These are phyloP conservation scores for Callyntrura guangdongensis DNA, from an alignment of 2,888 invertebrate species.

Conservation along the genomic window DNA sequence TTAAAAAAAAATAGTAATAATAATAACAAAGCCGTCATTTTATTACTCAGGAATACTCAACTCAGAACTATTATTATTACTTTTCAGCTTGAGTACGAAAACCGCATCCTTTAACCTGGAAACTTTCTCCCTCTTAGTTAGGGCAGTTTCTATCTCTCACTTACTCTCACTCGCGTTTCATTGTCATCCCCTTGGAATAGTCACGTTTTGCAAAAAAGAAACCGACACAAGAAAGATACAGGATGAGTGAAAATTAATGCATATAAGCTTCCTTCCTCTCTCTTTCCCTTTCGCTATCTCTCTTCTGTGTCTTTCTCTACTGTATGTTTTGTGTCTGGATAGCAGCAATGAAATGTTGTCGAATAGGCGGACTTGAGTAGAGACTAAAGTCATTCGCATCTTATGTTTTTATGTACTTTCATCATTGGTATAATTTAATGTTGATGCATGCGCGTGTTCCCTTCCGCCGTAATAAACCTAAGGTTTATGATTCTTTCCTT, in stretches of 20 bases:
- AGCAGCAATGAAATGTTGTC: slow-evolving; percentile 38
- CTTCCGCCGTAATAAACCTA: background rate
- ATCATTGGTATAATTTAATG: background rate
- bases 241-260: slow-evolving; percentile 61
- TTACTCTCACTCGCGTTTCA: background rate
- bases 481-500: background rate
- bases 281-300: background rate
- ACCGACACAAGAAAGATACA: slow-evolving; percentile 30
- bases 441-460: background rate
- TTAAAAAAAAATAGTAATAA: slow-evolving; percentile 41
- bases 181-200: slow-evolving; percentile 23
- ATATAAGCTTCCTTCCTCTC: slow-evolving; percentile 33
- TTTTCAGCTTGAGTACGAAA: slow-evolving; percentile 36
- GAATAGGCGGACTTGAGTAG: background rate
- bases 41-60: slow-evolving; percentile 20
- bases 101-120: slow-evolving; percentile 53
- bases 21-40: slow-evolving; percentile 7
- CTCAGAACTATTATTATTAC: slow-evolving; percentile 50
- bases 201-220: slow-evolving; percentile 21
- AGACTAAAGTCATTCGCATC: background rate
- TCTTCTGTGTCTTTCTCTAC: background rate
- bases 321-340: background rate
- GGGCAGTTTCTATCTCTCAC: slow-evolving; percentile 9
- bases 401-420: slow-evolving; percentile 31
- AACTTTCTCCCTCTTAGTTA: background rate